phyloP scores from a whole-genome alignment of 2,113 vertebrate genomes.

The Chascanopsetta lugubris region DNA sequence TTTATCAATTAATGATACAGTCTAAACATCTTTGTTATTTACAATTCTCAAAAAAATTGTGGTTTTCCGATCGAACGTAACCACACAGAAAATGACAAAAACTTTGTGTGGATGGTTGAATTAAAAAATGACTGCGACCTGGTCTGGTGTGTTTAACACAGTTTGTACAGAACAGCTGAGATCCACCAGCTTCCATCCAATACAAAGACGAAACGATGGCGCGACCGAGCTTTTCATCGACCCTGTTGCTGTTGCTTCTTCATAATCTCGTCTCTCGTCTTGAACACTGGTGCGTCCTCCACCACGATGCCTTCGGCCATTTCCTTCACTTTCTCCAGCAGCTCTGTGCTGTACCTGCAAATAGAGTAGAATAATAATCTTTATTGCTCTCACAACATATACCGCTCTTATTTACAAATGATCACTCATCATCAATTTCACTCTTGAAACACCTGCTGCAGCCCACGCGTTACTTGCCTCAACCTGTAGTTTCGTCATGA shows the following conservation, averaged over 20 bases:
- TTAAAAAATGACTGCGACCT: not conserved
- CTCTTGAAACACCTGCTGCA: not conserved
- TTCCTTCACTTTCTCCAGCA: slow-evolving; percentile 86
- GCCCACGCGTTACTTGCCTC: not conserved
- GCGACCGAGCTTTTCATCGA: slow-evolving; percentile 29
- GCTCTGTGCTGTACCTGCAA: slow-evolving; percentile 83
- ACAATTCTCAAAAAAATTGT: too few species aligned
- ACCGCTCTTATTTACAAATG: not conserved
- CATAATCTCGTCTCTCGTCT: slow-evolving; percentile 87
- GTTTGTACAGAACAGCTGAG: not conserved
- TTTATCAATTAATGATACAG: not conserved
- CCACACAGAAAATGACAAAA: too few species aligned
- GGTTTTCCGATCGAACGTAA: too few species aligned
- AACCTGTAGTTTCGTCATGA: not conserved
- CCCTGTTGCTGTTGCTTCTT: slow-evolving; percentile 79
- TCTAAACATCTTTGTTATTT: not conserved
- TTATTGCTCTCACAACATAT: too few species aligned
- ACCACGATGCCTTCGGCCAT: slow-evolving; percentile 89
- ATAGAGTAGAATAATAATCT: too few species aligned
- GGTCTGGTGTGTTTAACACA: not conserved
- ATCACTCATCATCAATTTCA: too few species aligned
- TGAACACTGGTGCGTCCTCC: slow-evolving; percentile 87
- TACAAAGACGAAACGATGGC: not conserved
- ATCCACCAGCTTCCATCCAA: not conserved
- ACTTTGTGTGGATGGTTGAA: not conserved